Conservation (phyloP, 2,888 invertebrate genomes). For the Anticlea derivata region DNA sequence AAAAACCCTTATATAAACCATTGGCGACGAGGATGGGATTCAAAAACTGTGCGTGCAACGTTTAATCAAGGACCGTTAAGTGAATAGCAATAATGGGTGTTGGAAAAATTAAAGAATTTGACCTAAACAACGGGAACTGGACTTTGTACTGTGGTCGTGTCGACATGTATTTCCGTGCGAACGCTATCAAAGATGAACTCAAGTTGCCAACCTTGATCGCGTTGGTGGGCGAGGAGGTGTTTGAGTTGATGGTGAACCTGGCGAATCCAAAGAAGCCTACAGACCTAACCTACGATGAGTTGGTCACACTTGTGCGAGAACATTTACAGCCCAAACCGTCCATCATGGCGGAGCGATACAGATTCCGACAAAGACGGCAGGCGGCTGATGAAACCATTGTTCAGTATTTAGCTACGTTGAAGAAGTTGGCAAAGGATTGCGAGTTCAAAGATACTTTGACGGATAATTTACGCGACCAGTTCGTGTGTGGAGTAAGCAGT, state of each 20-base stretch:
- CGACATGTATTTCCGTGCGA: background rate
- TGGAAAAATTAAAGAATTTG: conserved; percentile 2
- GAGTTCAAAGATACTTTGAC: conserved; percentile 2
- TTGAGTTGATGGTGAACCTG: background rate
- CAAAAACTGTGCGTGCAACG: too few relatives aligned
- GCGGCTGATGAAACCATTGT: background rate
- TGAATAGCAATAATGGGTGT: too few relatives aligned
- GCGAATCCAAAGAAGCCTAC: background rate
- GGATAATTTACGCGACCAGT: conserved; percentile 18
- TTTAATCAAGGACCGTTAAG: too few relatives aligned
- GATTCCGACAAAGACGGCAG: conserved; percentile 15
- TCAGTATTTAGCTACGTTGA: conserved; percentile 15
- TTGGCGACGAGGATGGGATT: background rate
- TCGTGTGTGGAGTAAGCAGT: conserved; percentile 1
- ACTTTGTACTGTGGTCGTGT: background rate
- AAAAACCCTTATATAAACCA: background rate
- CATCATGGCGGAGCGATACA: conserved; percentile 19
- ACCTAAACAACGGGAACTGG: background rate
- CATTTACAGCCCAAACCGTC: conserved; percentile 21
- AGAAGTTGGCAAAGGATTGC: conserved; percentile 13
- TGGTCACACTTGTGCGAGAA: background rate
- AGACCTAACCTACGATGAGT: background rate
- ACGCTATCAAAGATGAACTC: background rate
- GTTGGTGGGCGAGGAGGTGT: background rate
- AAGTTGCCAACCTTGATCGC: background rate